Evolutionary conservation across 2,888 invertebrate species (phyloP), one percentile per base, ranked within the genome.

Genomic region (Spisula solida): DNA sequence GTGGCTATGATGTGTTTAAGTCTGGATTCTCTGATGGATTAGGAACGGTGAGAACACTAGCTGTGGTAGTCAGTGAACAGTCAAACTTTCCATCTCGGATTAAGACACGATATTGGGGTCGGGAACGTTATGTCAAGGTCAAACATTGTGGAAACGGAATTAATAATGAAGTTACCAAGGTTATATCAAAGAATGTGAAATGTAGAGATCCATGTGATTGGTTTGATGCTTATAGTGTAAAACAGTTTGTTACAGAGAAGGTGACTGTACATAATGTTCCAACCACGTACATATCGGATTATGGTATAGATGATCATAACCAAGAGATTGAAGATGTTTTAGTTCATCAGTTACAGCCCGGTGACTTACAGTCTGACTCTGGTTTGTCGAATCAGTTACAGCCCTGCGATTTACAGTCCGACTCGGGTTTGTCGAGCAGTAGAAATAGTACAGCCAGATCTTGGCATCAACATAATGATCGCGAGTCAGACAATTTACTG

Each of bases 171-270:
- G 41, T 41, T 41, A 25, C 79, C 12, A 78, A 79, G 41, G 79
- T 41, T 31, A 41, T 85, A 79, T 48, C 70, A 75, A 75, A 31
- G 47, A 83, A 82, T 82, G 75, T 70, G 31, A 83, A 75, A 83
- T 75, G 20, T 1, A n/a, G 48, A 29, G 75, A 79, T 31, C 34
- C 31, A 16, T 90, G 90, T 79, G 91, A 79, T 75, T 91, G 91
- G 91, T 89, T 91, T 88, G 91, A 91, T 91, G 91, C 91, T 10
- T 91, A 91, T 51, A 91, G 91, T 86, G 87, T 91, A n/a, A 82
- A 56, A 29, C 75, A 56, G 55, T 75, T 25, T 12, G 75, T 75
- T 31, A 31, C 12, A 31, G 34, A 60, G n/a, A 41, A 31, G 41
- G 16, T 12, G 56, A 85, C 34, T 20, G 29, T 25, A 41, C 41